phyloP scores from a whole-genome alignment of 2,888 invertebrate genomes.

The Thymelicus lineola region DNA sequence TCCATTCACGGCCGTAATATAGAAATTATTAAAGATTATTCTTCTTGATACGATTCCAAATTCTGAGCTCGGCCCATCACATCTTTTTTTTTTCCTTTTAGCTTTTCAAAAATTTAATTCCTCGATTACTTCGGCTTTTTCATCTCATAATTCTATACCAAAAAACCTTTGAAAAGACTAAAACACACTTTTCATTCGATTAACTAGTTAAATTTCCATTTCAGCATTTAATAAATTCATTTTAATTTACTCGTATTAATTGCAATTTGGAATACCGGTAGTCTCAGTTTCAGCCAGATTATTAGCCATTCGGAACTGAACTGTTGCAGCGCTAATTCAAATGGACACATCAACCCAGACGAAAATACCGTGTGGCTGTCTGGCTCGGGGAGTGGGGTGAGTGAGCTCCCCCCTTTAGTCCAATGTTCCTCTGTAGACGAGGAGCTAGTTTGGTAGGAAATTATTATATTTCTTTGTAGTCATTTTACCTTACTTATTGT shows the following conservation, averaged over 20 bases:
- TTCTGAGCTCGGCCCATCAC: too few relatives aligned
- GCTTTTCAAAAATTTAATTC: too few relatives aligned
- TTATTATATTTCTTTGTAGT: not conserved
- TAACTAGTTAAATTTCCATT: not conserved
- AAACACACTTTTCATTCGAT: too few relatives aligned
- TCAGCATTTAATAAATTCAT: not conserved
- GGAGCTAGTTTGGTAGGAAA: conserved; percentile 4
- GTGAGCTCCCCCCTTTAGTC: conserved; percentile 49
- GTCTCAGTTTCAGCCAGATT: conserved; percentile 42
- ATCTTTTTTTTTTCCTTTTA: too few relatives aligned
- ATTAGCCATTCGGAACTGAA: conserved; percentile 60
- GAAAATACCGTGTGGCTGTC: conserved; percentile 70
- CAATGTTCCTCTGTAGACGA: conserved; percentile 5
- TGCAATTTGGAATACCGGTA: conserved; percentile 24
- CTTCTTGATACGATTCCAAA: too few relatives aligned
- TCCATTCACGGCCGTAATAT: too few relatives aligned
- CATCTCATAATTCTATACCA: too few relatives aligned
- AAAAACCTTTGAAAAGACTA: too few relatives aligned
- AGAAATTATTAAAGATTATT: too few relatives aligned
- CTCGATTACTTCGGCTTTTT: too few relatives aligned
- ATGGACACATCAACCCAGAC: conserved; percentile 83
- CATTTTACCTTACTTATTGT: too few relatives aligned
- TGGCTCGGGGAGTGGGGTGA: conserved; percentile 54
- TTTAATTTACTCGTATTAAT: conserved; percentile 49
- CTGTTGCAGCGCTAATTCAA: conserved; percentile 76